Evolutionary conservation across 2,797 vertebrate genomes (phyloP).

Genomic region (Oophaga sylvatica): DNA sequence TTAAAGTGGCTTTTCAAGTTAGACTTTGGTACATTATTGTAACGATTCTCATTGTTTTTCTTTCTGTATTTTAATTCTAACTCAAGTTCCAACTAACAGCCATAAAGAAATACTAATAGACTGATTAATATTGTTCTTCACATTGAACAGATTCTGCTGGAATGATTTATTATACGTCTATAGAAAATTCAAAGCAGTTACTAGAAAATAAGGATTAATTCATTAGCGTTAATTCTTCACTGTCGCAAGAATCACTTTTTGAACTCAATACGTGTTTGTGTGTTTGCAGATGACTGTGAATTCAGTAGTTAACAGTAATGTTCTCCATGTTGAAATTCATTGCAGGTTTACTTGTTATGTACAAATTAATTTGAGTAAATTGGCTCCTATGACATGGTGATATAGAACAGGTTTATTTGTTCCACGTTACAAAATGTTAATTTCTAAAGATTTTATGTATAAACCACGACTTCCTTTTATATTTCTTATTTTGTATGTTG

Average conservation of each 20-base stretch:
- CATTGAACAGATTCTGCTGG: background rate
- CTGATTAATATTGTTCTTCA: constrained; percentile 6
- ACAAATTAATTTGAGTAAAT: constrained; percentile 2
- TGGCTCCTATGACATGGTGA: background rate
- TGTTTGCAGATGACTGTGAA: constrained; percentile 21
- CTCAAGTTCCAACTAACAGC: background rate
- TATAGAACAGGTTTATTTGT: too few relatives aligned
- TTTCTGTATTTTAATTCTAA: constrained; percentile 1
- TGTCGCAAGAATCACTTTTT: background rate
- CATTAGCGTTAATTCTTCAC: background rate
- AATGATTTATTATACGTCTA: constrained; percentile 6
- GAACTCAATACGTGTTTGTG: background rate
- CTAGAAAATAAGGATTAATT: constrained; percentile 13
- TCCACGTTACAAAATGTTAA: background rate
- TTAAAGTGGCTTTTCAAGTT: background rate
- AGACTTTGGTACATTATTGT: background rate
- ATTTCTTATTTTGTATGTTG: background rate
- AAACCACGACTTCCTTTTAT: too few relatives aligned
- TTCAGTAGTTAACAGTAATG: background rate
- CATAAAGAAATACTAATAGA: constrained; percentile 7
- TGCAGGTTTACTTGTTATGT: background rate
- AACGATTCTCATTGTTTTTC: background rate
- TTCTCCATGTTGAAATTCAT: background rate
- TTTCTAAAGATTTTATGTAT: background rate
- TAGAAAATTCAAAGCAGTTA: constrained; percentile 10